phyloP scores from a whole-genome alignment of 1,140 invertebrate species.

The Frieseomelitta varia region DNA sequence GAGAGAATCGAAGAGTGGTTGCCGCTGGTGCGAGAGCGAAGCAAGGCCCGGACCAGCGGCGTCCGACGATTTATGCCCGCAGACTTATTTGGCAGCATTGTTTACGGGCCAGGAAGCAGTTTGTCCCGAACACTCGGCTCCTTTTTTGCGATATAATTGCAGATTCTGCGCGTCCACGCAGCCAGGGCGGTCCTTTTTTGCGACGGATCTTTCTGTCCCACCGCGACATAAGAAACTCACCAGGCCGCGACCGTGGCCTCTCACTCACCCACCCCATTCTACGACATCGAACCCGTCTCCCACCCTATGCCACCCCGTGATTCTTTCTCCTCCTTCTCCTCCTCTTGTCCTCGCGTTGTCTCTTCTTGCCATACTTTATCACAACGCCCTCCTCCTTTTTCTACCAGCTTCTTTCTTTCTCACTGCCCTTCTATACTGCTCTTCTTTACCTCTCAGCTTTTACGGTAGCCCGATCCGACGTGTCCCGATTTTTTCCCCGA shows the following conservation, averaged over 20 bases:
- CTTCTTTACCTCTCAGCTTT: constrained; percentile 15
- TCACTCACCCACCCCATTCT: background rate
- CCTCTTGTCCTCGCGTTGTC: background rate
- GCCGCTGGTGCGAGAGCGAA: constrained; percentile 16
- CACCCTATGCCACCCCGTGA: background rate
- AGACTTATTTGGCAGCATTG: constrained; percentile 69
- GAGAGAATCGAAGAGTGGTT: background rate
- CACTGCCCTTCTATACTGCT: background rate
- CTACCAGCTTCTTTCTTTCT: constrained; percentile 11
- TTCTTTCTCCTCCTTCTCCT: too few relatives aligned
- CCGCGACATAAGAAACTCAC: constrained; percentile 66
- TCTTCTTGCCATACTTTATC: constrained; percentile 42
- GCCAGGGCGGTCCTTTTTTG: constrained; percentile 74
- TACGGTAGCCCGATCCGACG: constrained; percentile 41
- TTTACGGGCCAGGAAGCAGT: constrained; percentile 69
- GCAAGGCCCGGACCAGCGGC: background rate
- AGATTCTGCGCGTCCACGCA: constrained; percentile 60
- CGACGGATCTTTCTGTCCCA: constrained; percentile 48
- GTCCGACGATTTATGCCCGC: constrained; percentile 62
- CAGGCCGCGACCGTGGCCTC: constrained; percentile 43
- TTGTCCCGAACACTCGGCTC: constrained; percentile 56
- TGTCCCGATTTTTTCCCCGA: constrained; percentile 43
- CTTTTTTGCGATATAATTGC: constrained; percentile 76
- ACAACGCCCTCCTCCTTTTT: constrained; percentile 40
- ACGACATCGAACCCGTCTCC: background rate